Conservation (phyloP, 2,113 vertebrate species). For the Macroglossus sobrinus region DNA sequence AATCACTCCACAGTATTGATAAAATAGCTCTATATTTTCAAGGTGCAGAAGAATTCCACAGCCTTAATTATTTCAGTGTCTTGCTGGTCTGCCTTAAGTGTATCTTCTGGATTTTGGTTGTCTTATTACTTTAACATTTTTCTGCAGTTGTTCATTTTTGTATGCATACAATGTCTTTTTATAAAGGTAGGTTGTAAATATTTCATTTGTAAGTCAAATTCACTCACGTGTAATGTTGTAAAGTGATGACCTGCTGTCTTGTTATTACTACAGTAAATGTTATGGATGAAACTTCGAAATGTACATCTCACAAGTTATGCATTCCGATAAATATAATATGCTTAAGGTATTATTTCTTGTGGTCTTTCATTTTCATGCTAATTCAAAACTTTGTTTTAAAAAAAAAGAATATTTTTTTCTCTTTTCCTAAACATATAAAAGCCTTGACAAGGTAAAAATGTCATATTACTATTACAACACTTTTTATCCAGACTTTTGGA, state of each 20-base stretch:
- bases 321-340: slow-evolving; percentile 83
- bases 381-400: slow-evolving; percentile 73
- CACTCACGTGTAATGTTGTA: slow-evolving; percentile 81
- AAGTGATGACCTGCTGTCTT: slow-evolving; percentile 82
- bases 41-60: slow-evolving; percentile 86
- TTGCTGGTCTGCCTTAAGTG: slow-evolving; percentile 88
- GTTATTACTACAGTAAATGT: slow-evolving; percentile 78
- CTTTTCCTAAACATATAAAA: slow-evolving; percentile 1
- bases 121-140: slow-evolving; percentile 71
- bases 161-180: slow-evolving; percentile 83
- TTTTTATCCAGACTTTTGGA: slow-evolving; percentile 12
- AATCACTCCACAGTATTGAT: slow-evolving; percentile 76
- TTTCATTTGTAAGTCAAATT: slow-evolving; percentile 81
- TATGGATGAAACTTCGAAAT: slow-evolving; percentile 78
- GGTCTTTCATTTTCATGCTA: slow-evolving; percentile 54
- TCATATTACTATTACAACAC: background rate
- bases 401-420: slow-evolving; percentile 22
- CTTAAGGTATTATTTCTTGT: slow-evolving; percentile 66
- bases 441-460: background rate
- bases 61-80: slow-evolving; percentile 87
- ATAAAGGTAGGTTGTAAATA: slow-evolving; percentile 87
- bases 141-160: slow-evolving; percentile 81
- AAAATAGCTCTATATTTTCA: slow-evolving; percentile 82
- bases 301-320: slow-evolving; percentile 80
- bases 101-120: slow-evolving; percentile 77